Evolutionary conservation across 2,113 vertebrate genomes (phyloP).

Genomic region (Miniopterus natalensis): DNA sequence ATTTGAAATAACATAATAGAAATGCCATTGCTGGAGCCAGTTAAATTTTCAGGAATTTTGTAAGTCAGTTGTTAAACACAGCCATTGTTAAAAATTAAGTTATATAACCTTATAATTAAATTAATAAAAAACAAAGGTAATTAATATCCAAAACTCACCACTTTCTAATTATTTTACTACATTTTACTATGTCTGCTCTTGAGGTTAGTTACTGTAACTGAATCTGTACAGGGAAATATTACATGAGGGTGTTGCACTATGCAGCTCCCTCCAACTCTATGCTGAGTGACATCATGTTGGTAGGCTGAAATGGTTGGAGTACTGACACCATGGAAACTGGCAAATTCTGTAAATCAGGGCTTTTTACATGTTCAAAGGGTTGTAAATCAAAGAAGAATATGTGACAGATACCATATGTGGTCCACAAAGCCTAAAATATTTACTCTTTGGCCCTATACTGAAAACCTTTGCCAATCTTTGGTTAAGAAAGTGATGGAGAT

Average conservation of each 20-base stretch:
- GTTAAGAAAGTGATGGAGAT: neutral
- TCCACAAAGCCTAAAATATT: neutral
- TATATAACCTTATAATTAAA: neutral
- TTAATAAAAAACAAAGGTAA: slow-evolving; percentile 11
- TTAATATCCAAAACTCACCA: slow-evolving; percentile 14
- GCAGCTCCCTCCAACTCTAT: neutral
- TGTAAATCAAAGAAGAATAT: neutral
- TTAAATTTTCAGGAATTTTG: neutral
- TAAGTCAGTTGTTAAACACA: neutral
- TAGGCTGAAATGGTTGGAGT: neutral
- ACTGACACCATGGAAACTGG: neutral
- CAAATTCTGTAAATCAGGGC: neutral
- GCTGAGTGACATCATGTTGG: neutral
- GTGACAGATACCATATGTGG: neutral
- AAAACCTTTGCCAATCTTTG: neutral
- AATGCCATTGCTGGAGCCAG: neutral
- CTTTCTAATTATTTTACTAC: neutral
- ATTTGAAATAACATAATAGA: slow-evolving; percentile 1
- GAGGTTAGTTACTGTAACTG: neutral
- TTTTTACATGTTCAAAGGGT: slow-evolving; percentile 42
- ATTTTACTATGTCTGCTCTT: neutral
- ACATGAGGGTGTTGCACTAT: neutral
- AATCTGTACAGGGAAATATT: neutral
- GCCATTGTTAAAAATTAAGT: slow-evolving; percentile 35
- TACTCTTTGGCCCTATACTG: neutral